Base-by-base conservation (phyloP, 2,113 vertebrate species). In the Antechinus flavipes region DNA sequence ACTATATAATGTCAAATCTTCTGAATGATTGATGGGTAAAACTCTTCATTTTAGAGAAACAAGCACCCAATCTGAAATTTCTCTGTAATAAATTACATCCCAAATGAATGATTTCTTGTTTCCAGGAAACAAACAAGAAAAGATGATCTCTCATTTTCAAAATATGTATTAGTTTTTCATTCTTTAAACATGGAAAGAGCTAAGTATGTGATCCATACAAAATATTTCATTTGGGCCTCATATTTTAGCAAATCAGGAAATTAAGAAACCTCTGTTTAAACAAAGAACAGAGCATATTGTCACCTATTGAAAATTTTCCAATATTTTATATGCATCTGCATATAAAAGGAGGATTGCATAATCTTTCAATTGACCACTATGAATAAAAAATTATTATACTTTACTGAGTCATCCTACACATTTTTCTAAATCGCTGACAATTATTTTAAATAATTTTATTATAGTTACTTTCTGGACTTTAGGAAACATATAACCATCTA, bases 41-140 rank as follows among this genome's bases (percentile, higher is more conserved):
- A 94, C 54, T 61, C 93, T 96, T 97, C 68, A 84, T 93, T 97
- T 97, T 95, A 93, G 93, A 95, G 46, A 54, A 97, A 93, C 27
- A 93, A 93, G 95, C 84, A 90, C 35, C 96, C 95, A 97, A 93
- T 96, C 93, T 96, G 94, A 96, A 90, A 95, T 94, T 95, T 96
- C 93, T 95, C 94, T 95, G 76, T 93, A 97, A 52, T 52, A 93
- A 92, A 97, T 91, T 96, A 50, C 94, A 96, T 96, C 52, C 54
- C 92, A 96, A 96, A 95, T 96, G 95, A 95, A 95, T 96, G 97
- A 97, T 97, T 97, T 92, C 50, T 98, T 96, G n/a, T 97, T 93
- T 97, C 97, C 54, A 94, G 93, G 92, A 91, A 93, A 93, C 95
- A 90, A 96, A 97, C 95, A 97, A 95, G n/a, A 95, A 97, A 96